Base-by-base conservation (phyloP, 2,797 vertebrate genomes). In the Telmatherina bonti region DNA sequence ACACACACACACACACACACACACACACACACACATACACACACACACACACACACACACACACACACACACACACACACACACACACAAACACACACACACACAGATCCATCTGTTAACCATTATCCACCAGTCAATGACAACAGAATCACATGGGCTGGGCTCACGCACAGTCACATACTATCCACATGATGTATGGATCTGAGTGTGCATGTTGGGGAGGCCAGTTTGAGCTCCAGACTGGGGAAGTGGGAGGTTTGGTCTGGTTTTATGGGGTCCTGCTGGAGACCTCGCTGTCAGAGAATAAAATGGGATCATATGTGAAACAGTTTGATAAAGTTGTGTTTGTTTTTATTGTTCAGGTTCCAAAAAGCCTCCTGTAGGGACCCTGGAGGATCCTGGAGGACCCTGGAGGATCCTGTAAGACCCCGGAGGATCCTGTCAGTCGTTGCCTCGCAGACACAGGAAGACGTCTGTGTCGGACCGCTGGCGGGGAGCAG, bases 81-180 rank as follows among this genome's bases (percentile, higher is more conserved):
- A n/a, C n/a, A n/a, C n/a, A n/a, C n/a, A n/a, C n/a, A n/a, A n/a
- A n/a, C n/a, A n/a, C n/a, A n/a, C 62, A 72, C 36, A 65, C 38
- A 56, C 0, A 18, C 57, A 49, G n/a, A 11, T 9, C 86, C 87
- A 85, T 89, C 83, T 90, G 89, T 84, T 83, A 78, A 70, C 74
- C 74, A 84, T 91, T 88, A 89, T 67, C 84, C 79, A 63, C 60
- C 70, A 62, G 69, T 86, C 84, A 82, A 53, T 87, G 85, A 86
- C 86, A 85, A 62, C 87, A 87, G 57, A 67, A 84, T 81, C 76
- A 86, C 70, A 80, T 70, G 89, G 86, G 88, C 82, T 68, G 82
- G 85, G 83, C 74, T 66, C 64, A 86, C 41, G 20, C 41, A 43
- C 64, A 31, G 67, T 84, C 26, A 30, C 86, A 88, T 89, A 85